A percentile compares a stretch with the other conserved stretches of the same genome.
These are phyloP conservation scores for Drosophila fungiperda DNA, from an alignment of 2,888 invertebrate species.

Conservation along the genomic window DNA sequence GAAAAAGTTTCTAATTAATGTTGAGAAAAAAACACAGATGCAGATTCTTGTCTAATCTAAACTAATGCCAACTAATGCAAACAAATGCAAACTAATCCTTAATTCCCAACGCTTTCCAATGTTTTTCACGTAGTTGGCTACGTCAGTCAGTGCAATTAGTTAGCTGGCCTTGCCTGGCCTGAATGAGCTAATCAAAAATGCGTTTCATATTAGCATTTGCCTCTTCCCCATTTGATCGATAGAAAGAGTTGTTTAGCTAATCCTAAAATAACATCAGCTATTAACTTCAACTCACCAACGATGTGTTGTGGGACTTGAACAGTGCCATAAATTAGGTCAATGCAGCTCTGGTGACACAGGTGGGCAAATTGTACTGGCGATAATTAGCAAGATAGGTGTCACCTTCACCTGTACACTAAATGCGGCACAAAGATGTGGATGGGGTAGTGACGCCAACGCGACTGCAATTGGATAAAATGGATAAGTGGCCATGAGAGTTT, in stretches of 20 bases:
- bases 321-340: constrained; percentile 55
- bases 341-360: neutral
- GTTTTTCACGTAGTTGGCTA: constrained; percentile 15
- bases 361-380: neutral
- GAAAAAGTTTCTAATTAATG: neutral
- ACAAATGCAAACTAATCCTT: constrained; percentile 18
- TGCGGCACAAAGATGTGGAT: neutral
- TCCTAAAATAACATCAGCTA: constrained; percentile 47
- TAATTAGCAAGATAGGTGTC: constrained; percentile 12
- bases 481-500: constrained; percentile 26
- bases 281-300: constrained; percentile 6
- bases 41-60: neutral
- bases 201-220: neutral
- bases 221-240: neutral
- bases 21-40: neutral
- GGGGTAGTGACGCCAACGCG: constrained; percentile 16
- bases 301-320: constrained; percentile 8
- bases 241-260: constrained; percentile 16
- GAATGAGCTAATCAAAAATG: constrained; percentile 22
- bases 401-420: constrained; percentile 47
- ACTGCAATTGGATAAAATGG: constrained; percentile 42
- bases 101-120: constrained; percentile 5
- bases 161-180: neutral
- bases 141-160: neutral
- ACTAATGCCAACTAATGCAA: no score